Conservation (phyloP, 1,140 invertebrate species). For the Argopecten irradians region DNA sequence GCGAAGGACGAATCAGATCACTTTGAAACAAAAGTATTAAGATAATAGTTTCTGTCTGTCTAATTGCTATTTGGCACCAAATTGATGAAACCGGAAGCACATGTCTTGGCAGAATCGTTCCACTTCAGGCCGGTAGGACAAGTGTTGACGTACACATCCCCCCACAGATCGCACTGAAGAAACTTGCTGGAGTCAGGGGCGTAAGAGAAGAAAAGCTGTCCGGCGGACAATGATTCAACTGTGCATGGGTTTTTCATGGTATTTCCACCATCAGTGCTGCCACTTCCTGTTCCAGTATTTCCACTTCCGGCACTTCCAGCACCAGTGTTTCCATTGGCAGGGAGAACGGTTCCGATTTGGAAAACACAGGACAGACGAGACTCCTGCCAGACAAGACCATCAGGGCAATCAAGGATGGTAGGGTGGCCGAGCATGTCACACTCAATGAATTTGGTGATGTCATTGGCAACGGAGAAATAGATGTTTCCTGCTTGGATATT, state of each 20-base stretch:
- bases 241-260: slow-evolving; percentile 45
- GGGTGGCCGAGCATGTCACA: slow-evolving; percentile 50
- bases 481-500: slow-evolving; percentile 38
- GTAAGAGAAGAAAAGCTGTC: slow-evolving; percentile 58
- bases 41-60: background rate
- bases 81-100: slow-evolving; percentile 42
- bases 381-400: slow-evolving; percentile 53
- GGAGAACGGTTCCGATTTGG: slow-evolving; percentile 12
- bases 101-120: slow-evolving; percentile 52
- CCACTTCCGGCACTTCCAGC: slow-evolving; percentile 25
- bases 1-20: background rate
- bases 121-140: slow-evolving; percentile 58
- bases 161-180: slow-evolving; percentile 57
- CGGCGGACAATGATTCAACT: slow-evolving; percentile 18
- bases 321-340: slow-evolving; percentile 24
- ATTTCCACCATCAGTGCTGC: background rate
- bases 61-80: background rate
- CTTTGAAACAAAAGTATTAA: background rate
- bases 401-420: slow-evolving; percentile 49
- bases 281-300: slow-evolving; percentile 33
- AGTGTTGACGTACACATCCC: slow-evolving; percentile 49
- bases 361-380: slow-evolving; percentile 53
- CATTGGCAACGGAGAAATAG: slow-evolving; percentile 50
- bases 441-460: slow-evolving; percentile 57
- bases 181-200: slow-evolving; percentile 54